Evolutionary conservation across 1,140 invertebrate genomes (phyloP).

Genomic region (Thaumetopoea pityocampa): DNA sequence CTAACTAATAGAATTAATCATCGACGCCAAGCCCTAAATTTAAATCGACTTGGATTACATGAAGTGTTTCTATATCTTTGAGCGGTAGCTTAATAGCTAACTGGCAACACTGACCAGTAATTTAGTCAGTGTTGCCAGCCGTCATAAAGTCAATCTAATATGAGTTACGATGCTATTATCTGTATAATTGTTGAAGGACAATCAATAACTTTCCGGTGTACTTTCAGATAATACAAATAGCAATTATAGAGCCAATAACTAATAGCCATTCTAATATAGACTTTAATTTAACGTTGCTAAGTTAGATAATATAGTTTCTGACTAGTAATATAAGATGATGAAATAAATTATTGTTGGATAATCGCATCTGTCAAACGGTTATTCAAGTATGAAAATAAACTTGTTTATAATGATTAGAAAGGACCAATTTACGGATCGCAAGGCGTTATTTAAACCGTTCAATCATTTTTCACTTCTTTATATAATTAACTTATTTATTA

Average conservation of each 20-base stretch:
- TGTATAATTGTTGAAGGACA: constrained; percentile 18
- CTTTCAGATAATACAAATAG: not conserved
- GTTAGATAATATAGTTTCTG: too few relatives aligned
- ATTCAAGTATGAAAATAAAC: constrained; percentile 8
- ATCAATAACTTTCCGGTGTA: constrained; percentile 20
- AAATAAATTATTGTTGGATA: constrained; percentile 4
- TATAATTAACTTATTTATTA: too few relatives aligned
- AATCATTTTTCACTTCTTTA: too few relatives aligned
- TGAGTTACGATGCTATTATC: constrained; percentile 17
- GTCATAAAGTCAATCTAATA: constrained; percentile 26
- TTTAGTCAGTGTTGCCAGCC: too few relatives aligned
- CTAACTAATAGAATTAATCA: too few relatives aligned
- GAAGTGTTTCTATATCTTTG: too few relatives aligned
- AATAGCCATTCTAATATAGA: not conserved
- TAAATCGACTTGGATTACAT: too few relatives aligned
- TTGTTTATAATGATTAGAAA: constrained; percentile 4
- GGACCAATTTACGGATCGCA: not conserved
- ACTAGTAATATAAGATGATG: too few relatives aligned
- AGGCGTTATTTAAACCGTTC: not conserved
- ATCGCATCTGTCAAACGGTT: constrained; percentile 10
- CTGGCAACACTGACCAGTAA: too few relatives aligned
- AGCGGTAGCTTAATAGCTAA: too few relatives aligned
- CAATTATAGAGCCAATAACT: not conserved
- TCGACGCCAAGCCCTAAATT: too few relatives aligned
- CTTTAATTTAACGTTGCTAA: not conserved